phyloP scores from a whole-genome alignment of 2,797 vertebrate species.

The Pangasius larnaudii region DNA sequence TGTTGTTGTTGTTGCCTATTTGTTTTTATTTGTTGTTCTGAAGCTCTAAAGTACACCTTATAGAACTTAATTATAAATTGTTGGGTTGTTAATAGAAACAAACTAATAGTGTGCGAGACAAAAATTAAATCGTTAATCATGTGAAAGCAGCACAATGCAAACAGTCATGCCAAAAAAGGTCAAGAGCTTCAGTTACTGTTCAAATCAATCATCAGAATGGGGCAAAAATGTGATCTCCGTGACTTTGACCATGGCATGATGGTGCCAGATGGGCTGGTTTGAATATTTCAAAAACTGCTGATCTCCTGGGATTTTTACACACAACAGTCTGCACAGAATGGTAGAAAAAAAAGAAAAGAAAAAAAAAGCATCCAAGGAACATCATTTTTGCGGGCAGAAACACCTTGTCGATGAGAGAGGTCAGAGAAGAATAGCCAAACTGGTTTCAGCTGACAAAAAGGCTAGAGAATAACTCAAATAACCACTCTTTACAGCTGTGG shows the following conservation, averaged over 20 bases:
- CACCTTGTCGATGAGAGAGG: background rate
- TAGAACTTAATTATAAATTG: background rate
- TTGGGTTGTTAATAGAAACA: background rate
- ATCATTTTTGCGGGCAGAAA: background rate
- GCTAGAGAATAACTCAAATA: background rate
- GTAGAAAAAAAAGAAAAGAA: no score
- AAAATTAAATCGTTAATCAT: background rate
- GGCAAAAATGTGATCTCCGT: background rate
- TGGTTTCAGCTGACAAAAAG: background rate
- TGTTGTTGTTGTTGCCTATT: no score
- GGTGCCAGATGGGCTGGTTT: background rate
- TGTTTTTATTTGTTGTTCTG: background rate
- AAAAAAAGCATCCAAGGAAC: background rate
- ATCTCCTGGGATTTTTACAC: constrained; percentile 4
- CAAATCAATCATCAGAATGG: background rate
- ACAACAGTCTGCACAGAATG: background rate
- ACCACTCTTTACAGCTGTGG: background rate
- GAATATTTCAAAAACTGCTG: constrained; percentile 1
- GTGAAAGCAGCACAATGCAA: background rate
- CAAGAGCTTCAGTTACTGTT: background rate
- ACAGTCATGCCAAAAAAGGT: background rate
- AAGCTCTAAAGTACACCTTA: background rate
- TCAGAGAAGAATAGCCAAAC: background rate
- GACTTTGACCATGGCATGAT: background rate
- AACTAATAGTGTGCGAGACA: background rate